Conservation (phyloP, 1,140 invertebrate genomes). For the Lineus longissimus region DNA sequence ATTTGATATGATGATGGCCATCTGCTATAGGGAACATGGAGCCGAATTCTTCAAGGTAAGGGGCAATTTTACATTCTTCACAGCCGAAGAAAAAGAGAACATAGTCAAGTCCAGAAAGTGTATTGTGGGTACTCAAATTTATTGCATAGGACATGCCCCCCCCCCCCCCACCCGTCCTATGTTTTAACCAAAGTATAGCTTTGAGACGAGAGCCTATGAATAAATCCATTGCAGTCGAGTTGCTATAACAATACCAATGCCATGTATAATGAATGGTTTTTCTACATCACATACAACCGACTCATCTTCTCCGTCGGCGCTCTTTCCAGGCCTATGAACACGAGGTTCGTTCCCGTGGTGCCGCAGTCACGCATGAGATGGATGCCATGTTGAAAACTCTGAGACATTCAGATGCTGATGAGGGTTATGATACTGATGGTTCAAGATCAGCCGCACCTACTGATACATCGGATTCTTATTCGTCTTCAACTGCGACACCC, state of each 20-base stretch:
- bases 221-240: neutral
- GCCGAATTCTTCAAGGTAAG: constrained; percentile 27
- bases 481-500: neutral
- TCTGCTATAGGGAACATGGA: constrained; percentile 34
- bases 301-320: neutral
- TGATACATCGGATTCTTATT: neutral
- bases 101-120: neutral
- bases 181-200: constrained; percentile 1
- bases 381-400: constrained; percentile 21
- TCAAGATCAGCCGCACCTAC: neutral
- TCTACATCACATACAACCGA: neutral
- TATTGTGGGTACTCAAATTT: neutral
- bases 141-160: neutral
- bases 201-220: neutral
- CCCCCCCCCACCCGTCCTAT: too few relatives aligned
- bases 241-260: too few relatives aligned
- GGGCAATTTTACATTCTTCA: neutral
- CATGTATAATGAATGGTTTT: too few relatives aligned
- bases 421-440: neutral
- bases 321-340: constrained; percentile 30
- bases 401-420: neutral
- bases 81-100: neutral
- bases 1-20: constrained; percentile 36
- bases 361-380: constrained; percentile 19
- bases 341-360: constrained; percentile 24